Conservation (phyloP, 2,113 vertebrate genomes). For the Piaya cayana region DNA sequence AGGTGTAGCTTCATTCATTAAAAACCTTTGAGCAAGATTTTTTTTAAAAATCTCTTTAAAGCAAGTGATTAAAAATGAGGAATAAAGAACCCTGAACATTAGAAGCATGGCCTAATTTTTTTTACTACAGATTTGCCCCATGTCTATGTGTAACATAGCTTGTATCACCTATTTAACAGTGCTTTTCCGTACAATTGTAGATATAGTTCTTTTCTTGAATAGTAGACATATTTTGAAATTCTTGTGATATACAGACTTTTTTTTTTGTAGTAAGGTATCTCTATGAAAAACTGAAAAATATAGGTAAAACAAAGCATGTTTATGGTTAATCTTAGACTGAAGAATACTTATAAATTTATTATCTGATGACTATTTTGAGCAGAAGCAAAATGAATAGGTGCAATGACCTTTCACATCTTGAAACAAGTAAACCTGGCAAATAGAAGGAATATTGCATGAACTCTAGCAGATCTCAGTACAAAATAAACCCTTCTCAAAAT, state of each 20-base stretch:
- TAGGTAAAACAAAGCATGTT: neutral
- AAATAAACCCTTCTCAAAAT: neutral
- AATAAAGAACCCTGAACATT: neutral
- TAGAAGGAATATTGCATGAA: neutral
- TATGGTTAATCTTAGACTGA: neutral
- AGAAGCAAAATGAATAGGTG: neutral
- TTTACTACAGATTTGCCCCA: neutral
- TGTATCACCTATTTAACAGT: neutral
- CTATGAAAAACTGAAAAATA: neutral
- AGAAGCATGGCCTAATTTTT: neutral
- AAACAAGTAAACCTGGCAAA: neutral
- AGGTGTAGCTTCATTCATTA: no score
- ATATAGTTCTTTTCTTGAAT: neutral
- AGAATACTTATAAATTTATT: neutral
- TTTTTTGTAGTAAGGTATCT: neutral
- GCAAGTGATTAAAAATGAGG: neutral
- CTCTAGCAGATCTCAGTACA: neutral
- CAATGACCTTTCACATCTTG: neutral
- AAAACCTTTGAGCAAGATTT: neutral
- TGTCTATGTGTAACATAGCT: neutral
- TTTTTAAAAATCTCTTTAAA: neutral
- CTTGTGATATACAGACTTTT: neutral
- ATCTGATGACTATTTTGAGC: neutral
- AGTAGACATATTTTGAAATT: neutral
- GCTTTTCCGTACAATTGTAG: neutral